These are phyloP conservation scores for Micropoecilia bifurca DNA, from an alignment of 2,797 vertebrate genomes.

Conservation along the genomic window DNA sequence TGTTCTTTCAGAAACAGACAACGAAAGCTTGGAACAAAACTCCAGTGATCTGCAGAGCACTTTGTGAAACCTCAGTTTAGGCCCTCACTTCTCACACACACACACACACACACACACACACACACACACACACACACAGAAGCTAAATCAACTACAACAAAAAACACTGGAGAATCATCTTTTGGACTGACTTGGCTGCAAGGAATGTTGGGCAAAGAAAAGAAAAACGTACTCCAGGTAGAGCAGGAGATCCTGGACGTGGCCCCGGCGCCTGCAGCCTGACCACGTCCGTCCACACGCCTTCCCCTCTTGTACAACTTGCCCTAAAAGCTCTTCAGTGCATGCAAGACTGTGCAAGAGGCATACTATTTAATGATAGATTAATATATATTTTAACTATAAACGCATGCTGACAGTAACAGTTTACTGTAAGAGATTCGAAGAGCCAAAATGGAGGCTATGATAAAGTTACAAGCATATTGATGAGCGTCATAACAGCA, in stretches of 20 bases:
- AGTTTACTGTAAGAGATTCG: slow-evolving; percentile 72
- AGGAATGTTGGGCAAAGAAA: slow-evolving; percentile 68
- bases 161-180: slow-evolving; percentile 81
- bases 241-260: slow-evolving; percentile 79
- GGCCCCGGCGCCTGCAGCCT: slow-evolving; percentile 71
- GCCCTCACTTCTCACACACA: slow-evolving; percentile 42
- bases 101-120: slow-evolving; percentile 23
- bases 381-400: slow-evolving; percentile 86
- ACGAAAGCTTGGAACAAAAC: slow-evolving; percentile 97
- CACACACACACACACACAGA: slow-evolving; percentile 39
- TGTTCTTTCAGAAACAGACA: slow-evolving; percentile 90
- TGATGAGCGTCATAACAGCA: slow-evolving; percentile 76
- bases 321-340: slow-evolving; percentile 85
- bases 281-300: slow-evolving; percentile 80
- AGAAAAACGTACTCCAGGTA: slow-evolving; percentile 75
- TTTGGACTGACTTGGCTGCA: slow-evolving; percentile 76
- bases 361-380: slow-evolving; percentile 86
- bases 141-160: slow-evolving; percentile 43
- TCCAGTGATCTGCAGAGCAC: slow-evolving; percentile 87
- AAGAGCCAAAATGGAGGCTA: slow-evolving; percentile 57
- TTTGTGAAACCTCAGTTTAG: slow-evolving; percentile 63
- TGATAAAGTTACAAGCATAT: slow-evolving; percentile 69
- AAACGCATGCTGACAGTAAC: slow-evolving; percentile 81
- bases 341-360: slow-evolving; percentile 90
- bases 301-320: slow-evolving; percentile 84